A percentile compares a stretch with the other conserved stretches of the same genome.
Evolutionary conservation across 37 sponge, comb jelly and placozoan species (phyloP).

Genomic region (Eunapius fragilis): DNA sequence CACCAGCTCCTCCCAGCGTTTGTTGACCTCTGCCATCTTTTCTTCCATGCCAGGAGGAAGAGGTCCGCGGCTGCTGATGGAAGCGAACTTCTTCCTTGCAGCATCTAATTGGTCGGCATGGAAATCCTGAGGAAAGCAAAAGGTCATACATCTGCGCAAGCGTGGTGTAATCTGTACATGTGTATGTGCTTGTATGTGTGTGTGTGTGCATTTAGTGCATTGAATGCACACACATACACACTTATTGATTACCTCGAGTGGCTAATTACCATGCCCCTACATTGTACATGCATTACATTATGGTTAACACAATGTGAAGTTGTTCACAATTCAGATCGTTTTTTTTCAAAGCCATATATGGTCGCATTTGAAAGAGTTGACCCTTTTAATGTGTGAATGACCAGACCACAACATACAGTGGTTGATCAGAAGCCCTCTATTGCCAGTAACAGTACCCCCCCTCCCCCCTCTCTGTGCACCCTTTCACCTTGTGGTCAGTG

Average conservation of each 20-base stretch:
- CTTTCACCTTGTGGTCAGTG: slow-evolving; percentile 47
- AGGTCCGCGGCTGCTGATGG: slow-evolving; percentile 3
- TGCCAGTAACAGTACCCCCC: not conserved
- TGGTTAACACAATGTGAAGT: no score
- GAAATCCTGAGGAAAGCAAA: slow-evolving; percentile 40
- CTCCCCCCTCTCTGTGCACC: not conserved
- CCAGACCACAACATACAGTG: not conserved
- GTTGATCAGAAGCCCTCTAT: not conserved
- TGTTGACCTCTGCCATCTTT: slow-evolving; percentile 23
- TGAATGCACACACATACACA: no score
- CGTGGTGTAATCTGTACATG: not conserved
- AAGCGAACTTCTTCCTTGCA: slow-evolving; percentile 10
- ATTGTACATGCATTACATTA: no score
- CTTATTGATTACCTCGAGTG: no score
- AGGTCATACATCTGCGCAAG: not conserved
- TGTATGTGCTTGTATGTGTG: not conserved
- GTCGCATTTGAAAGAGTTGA: no score
- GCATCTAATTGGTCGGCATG: slow-evolving; percentile 16
- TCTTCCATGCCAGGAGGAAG: slow-evolving; percentile 47
- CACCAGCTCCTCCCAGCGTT: slow-evolving; percentile 40
- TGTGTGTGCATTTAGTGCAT: not conserved
- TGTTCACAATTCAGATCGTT: no score
- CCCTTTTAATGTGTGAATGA: no score
- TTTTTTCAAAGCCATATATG: no score
- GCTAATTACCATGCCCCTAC: no score